These are phyloP conservation scores for Nematopogon swammerdamellus DNA, from an alignment of 2,888 invertebrate species.

Conservation along the genomic window DNA sequence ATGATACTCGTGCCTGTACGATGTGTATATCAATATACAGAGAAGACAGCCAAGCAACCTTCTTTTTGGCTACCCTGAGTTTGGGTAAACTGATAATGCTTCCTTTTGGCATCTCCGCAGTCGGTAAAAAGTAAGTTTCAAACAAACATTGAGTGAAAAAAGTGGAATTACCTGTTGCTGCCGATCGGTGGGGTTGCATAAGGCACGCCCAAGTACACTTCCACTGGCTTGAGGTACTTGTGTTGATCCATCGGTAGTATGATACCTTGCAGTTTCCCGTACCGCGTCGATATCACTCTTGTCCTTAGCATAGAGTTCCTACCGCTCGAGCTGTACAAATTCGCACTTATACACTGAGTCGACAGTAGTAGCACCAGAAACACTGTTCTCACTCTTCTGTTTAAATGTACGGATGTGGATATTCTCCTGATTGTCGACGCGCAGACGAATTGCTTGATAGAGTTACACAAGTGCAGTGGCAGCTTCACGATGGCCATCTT, in stretches of 20 bases:
- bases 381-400: constrained; percentile 27
- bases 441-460: constrained; percentile 40
- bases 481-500: constrained; percentile 46
- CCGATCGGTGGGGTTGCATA: constrained; percentile 84
- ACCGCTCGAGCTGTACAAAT: constrained; percentile 31
- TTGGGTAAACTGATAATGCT: no score
- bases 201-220: constrained; percentile 82
- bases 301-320: constrained; percentile 71
- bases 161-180: constrained; percentile 62
- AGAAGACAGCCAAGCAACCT: no score
- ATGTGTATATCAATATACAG: no score
- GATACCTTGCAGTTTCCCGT: constrained; percentile 81
- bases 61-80: no score
- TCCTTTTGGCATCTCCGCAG: no score
- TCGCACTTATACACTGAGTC: constrained; percentile 30
- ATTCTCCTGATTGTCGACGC: background rate
- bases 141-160: background rate
- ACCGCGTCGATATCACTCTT: constrained; percentile 78
- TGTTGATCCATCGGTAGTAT: constrained; percentile 76
- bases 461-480: constrained; percentile 48
- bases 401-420: no score
- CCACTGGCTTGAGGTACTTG: constrained; percentile 71
- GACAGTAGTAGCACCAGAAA: constrained; percentile 30
- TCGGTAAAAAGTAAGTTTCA: background rate
- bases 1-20: no score